These are phyloP conservation scores for Borostomias antarcticus DNA, from an alignment of 2,797 vertebrate genomes.

Conservation along the genomic window DNA sequence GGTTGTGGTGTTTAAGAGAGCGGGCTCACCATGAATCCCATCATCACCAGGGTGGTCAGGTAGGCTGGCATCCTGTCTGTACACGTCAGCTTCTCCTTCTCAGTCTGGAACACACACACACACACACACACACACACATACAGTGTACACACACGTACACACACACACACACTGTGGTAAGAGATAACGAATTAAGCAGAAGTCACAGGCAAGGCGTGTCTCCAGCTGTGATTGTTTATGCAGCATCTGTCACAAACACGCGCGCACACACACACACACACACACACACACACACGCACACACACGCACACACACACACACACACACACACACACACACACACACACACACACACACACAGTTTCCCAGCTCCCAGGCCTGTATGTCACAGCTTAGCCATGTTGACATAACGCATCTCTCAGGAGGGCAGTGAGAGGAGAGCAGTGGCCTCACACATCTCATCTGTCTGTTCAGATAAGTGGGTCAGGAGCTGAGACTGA, in stretches of 20 bases:
- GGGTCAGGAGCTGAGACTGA: slow-evolving; percentile 47
- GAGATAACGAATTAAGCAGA: not conserved
- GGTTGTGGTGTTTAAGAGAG: not conserved
- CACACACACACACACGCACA: slow-evolving; percentile 11
- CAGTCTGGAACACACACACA: slow-evolving; percentile 67
- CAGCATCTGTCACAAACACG: too few relatives aligned
- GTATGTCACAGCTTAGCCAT: slow-evolving; percentile 2
- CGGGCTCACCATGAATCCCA: slow-evolving; percentile 88
- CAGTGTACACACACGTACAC: not conserved
- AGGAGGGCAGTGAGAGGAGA: slow-evolving; percentile 29
- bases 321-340: not conserved
- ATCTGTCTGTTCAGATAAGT: slow-evolving; percentile 45
- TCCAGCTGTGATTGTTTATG: not conserved
- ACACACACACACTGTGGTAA: slow-evolving; percentile 6
- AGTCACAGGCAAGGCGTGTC: slow-evolving; percentile 5
- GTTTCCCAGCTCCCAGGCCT: slow-evolving; percentile 5
- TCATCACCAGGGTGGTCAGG: slow-evolving; percentile 82
- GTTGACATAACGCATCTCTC: slow-evolving; percentile 21
- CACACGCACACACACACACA: slow-evolving; percentile 1
- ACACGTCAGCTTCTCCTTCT: slow-evolving; percentile 94
- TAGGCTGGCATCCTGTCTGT: slow-evolving; percentile 92
- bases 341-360: slow-evolving; percentile 9
- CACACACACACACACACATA: slow-evolving; percentile 18
- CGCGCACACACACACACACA: slow-evolving; percentile 1
- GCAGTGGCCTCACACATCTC: too few relatives aligned